phyloP scores from a whole-genome alignment of 23 tunicate genomes.

The Corella eumyota region DNA sequence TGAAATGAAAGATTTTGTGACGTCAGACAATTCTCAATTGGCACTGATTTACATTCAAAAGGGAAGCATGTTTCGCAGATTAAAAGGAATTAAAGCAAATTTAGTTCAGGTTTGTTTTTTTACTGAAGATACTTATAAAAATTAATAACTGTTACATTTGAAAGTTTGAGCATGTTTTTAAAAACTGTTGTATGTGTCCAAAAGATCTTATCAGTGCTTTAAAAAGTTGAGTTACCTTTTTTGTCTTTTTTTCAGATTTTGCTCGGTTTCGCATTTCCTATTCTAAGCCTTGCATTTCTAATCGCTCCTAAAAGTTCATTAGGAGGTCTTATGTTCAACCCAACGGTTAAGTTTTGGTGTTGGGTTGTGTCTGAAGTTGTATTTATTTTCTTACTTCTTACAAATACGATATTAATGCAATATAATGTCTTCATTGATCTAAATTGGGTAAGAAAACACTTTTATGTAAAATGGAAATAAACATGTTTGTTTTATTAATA shows the following conservation, averaged over 20 bases:
- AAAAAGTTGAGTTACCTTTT: too few relatives aligned
- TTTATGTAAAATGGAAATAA: too few relatives aligned
- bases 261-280: slow-evolving; percentile 58
- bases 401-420: slow-evolving; percentile 66
- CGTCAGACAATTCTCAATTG: slow-evolving; percentile 85
- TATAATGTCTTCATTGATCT: slow-evolving; percentile 12
- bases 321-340: slow-evolving; percentile 75
- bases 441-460: slow-evolving; percentile 40
- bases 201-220: too few relatives aligned
- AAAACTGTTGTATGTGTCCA: too few relatives aligned
- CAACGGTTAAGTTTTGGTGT: slow-evolving; percentile 90
- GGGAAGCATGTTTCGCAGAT: slow-evolving; percentile 69
- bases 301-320: slow-evolving; percentile 50
- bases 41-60: slow-evolving; percentile 96
- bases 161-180: too few relatives aligned
- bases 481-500: too few relatives aligned
- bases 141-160: too few relatives aligned
- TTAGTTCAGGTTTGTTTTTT: slow-evolving; percentile 37
- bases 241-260: slow-evolving; percentile 62
- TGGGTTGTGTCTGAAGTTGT: slow-evolving; percentile 73
- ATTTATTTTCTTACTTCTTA: slow-evolving; percentile 50
- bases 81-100: slow-evolving; percentile 70
- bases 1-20: slow-evolving; percentile 93
- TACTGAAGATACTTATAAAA: not conserved
- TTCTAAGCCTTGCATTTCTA: slow-evolving; percentile 59